Conservation (phyloP, 2,113 vertebrate genomes). For the Rhineura floridana region DNA sequence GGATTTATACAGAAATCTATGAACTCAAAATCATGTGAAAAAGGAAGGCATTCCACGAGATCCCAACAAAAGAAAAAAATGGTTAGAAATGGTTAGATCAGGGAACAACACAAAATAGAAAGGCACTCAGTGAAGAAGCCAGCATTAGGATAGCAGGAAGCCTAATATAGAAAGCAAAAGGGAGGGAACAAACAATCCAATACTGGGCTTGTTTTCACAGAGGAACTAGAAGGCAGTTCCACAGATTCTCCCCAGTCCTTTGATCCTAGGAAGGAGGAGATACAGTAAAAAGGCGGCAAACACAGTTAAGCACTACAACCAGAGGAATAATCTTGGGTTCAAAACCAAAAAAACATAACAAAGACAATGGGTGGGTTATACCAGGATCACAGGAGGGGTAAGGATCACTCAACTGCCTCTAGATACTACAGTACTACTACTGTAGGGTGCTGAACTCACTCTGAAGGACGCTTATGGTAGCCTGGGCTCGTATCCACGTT, state of each 20-base stretch:
- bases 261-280: constrained; percentile 72
- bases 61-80: constrained; percentile 63
- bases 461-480: constrained; percentile 98
- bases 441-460: constrained; percentile 90
- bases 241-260: constrained; percentile 59
- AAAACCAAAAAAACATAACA: constrained; percentile 49
- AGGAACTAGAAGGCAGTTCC: constrained; percentile 54
- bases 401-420: constrained; percentile 81
- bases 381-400: constrained; percentile 47
- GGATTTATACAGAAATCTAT: constrained; percentile 51
- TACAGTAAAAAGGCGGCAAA: constrained; percentile 67
- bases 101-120: constrained; percentile 63
- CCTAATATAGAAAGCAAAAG: constrained; percentile 63
- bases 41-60: constrained; percentile 70
- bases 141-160: constrained; percentile 66
- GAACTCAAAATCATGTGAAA: constrained; percentile 61
- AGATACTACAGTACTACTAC: constrained; percentile 87
- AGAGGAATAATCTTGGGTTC: constrained; percentile 55
- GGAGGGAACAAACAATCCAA: constrained; percentile 49
- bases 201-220: constrained; percentile 47
- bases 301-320: constrained; percentile 65
- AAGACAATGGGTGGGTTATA: constrained; percentile 42
- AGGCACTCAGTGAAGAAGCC: constrained; percentile 71
- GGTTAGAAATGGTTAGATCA: constrained; percentile 68
- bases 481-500: constrained; percentile 99